phyloP scores from a whole-genome alignment of 2,888 invertebrate genomes.

The Drosophila hamatofila region DNA sequence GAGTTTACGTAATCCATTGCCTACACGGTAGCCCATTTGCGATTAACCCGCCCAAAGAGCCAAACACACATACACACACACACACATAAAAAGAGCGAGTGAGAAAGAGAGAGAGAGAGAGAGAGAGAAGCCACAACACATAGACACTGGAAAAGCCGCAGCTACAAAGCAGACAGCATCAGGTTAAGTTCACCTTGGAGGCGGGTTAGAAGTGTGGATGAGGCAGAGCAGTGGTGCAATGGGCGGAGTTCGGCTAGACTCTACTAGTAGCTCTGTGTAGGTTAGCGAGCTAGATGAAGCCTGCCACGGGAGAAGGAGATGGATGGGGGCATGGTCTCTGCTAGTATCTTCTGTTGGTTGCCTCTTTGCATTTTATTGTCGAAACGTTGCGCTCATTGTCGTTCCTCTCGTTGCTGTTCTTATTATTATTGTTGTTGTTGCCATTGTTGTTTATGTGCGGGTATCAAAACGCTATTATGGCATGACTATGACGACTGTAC shows the following conservation, averaged over 20 bases:
- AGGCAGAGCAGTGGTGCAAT: not conserved
- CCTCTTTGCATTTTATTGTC: slow-evolving; percentile 78
- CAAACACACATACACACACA: slow-evolving; percentile 13
- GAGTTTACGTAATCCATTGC: slow-evolving; percentile 76
- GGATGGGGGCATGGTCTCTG: not conserved
- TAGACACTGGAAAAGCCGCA: slow-evolving; percentile 27
- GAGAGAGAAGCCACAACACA: slow-evolving; percentile 12
- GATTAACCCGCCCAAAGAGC: slow-evolving; percentile 66
- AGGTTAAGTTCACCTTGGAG: slow-evolving; percentile 71
- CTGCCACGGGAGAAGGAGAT: not conserved
- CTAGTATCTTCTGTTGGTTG: slow-evolving; percentile 29
- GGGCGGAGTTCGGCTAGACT: not conserved
- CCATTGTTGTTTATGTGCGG: slow-evolving; percentile 80
- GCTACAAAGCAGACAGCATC: slow-evolving; percentile 76
- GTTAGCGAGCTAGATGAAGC: not conserved
- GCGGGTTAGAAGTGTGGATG: not conserved
- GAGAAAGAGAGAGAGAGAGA: not conserved
- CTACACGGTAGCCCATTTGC: slow-evolving; percentile 47
- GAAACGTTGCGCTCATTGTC: slow-evolving; percentile 53
- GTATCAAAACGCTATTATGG: slow-evolving; percentile 81
- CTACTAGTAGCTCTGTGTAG: not conserved
- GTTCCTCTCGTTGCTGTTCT: slow-evolving; percentile 47
- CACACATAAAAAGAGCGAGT: too few relatives aligned
- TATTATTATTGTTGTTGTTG: slow-evolving; percentile 61
- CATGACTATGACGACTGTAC: slow-evolving; percentile 72